These are phyloP conservation scores for Nanorana parkeri DNA, from an alignment of 2,113 vertebrate species.

Conservation along the genomic window DNA sequence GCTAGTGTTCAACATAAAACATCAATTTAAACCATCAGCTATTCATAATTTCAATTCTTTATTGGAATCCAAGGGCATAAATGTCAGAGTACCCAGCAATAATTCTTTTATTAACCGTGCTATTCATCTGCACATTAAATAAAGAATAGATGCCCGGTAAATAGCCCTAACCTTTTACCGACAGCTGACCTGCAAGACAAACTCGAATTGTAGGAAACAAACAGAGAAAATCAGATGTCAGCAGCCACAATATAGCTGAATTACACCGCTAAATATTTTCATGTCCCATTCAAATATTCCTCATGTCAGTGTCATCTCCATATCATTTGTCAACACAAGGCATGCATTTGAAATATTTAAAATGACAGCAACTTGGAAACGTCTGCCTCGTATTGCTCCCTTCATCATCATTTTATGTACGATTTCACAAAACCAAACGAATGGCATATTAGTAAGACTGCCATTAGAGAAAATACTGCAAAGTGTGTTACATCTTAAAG, in stretches of 20 bases:
- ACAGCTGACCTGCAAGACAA: slow-evolving; percentile 74
- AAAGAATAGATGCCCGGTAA: slow-evolving; percentile 83
- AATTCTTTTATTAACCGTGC: slow-evolving; percentile 86
- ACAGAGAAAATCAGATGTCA: background rate
- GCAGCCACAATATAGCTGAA: background rate
- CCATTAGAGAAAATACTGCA: too few species aligned
- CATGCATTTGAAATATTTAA: too few species aligned
- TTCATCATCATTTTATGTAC: too few species aligned
- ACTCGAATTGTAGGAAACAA: background rate
- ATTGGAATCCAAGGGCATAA: slow-evolving; percentile 88
- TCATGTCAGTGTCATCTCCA: background rate
- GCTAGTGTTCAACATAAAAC: slow-evolving; percentile 89
- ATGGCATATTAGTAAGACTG: too few species aligned
- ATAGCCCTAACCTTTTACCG: slow-evolving; percentile 80
- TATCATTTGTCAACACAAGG: too few species aligned
- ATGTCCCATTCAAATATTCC: slow-evolving; percentile 7
- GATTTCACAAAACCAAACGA: too few species aligned
- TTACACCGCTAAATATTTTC: background rate
- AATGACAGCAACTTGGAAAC: too few species aligned
- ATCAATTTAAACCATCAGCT: slow-evolving; percentile 92
- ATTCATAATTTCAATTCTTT: slow-evolving; percentile 91
- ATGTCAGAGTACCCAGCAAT: slow-evolving; percentile 84
- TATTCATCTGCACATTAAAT: slow-evolving; percentile 87
- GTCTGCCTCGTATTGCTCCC: too few species aligned
- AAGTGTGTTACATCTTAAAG: too few species aligned